Evolutionary conservation across 2,888 invertebrate species (phyloP).

Genomic region (Hymenopus coronatus): DNA sequence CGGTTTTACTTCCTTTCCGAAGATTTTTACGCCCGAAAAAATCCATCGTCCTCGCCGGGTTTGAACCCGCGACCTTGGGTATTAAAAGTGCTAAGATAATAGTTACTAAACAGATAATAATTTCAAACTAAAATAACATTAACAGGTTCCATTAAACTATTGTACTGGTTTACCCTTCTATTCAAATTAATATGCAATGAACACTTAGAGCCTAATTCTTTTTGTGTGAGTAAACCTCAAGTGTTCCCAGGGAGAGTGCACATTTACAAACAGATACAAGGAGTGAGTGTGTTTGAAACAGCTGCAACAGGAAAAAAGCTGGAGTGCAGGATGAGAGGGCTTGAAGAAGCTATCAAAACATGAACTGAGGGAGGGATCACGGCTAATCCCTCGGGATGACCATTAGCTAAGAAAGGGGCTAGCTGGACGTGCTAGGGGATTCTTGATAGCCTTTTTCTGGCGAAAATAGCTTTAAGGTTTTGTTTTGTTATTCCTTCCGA

Average conservation of each 20-base stretch:
- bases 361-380: neutral
- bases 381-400: conserved; percentile 16
- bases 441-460: conserved; percentile 1
- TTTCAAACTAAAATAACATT: too few relatives aligned
- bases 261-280: neutral
- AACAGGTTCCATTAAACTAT: neutral
- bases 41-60: too few relatives aligned
- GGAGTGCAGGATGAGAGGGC: neutral
- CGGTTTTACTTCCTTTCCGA: too few relatives aligned
- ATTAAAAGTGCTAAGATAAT: too few relatives aligned
- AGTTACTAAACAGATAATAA: too few relatives aligned
- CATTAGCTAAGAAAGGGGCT: conserved; percentile 11
- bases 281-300: neutral
- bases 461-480: neutral
- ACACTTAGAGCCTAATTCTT: neutral
- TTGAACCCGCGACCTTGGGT: too few relatives aligned
- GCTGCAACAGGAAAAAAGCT: neutral
- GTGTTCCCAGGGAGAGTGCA: neutral
- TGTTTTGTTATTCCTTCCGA: conserved; percentile 8
- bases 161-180: neutral
- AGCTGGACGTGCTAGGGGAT: neutral
- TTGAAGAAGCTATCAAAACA: conserved; percentile 21
- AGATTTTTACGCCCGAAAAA: too few relatives aligned
- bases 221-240: neutral
- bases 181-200: neutral